These are phyloP conservation scores for Terrapene triunguis DNA, from an alignment of 2,113 vertebrate genomes.

Conservation along the genomic window DNA sequence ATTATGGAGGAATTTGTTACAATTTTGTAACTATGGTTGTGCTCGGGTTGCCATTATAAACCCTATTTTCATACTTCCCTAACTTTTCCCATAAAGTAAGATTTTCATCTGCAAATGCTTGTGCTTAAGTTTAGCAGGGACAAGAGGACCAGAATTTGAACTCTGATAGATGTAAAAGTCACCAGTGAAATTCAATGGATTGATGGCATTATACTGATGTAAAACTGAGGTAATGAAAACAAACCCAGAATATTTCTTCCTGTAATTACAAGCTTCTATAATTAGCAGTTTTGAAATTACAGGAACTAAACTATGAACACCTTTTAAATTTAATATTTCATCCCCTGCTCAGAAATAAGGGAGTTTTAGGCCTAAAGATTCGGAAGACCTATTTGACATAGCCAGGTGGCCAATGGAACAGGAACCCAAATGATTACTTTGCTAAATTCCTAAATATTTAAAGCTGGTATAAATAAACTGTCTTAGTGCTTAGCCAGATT, in stretches of 20 bases:
- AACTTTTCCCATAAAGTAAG: background rate
- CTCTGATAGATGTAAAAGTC: background rate
- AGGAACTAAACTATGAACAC: background rate
- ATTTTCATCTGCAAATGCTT: background rate
- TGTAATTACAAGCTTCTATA: background rate
- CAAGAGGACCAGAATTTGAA: background rate
- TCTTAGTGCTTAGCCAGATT: slow-evolving; percentile 64
- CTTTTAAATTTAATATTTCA: no score
- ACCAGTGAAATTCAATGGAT: background rate
- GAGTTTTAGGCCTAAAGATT: background rate
- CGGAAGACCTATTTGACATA: slow-evolving; percentile 15
- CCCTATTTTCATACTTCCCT: background rate
- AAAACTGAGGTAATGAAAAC: background rate
- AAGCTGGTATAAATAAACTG: slow-evolving; percentile 43
- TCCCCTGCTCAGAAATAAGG: no score
- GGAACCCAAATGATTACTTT: slow-evolving; percentile 23
- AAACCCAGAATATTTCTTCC: background rate
- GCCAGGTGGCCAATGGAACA: background rate
- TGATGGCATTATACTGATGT: background rate
- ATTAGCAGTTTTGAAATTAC: background rate
- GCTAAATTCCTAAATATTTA: slow-evolving; percentile 35
- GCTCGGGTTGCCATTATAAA: background rate
- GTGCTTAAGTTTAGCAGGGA: background rate
- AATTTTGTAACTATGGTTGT: background rate
- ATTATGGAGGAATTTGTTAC: background rate